These are phyloP conservation scores for Erannis defoliaria DNA, from an alignment of 2,888 invertebrate genomes.

Conservation along the genomic window DNA sequence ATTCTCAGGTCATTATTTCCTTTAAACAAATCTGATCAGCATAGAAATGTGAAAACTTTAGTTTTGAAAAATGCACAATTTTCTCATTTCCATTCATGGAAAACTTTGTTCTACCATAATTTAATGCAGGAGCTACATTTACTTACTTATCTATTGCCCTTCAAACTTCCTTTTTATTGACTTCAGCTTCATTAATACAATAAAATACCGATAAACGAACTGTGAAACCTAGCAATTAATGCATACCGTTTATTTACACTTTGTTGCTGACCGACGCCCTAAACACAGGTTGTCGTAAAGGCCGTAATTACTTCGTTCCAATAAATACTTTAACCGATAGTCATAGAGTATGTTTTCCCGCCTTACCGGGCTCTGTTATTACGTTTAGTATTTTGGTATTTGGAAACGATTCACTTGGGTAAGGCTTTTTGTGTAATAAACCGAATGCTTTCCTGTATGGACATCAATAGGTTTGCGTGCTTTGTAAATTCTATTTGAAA, in stretches of 20 bases:
- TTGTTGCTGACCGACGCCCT: conserved; percentile 54
- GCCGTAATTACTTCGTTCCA: conserved; percentile 24
- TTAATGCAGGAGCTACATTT: conserved; percentile 26
- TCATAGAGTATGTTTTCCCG: conserved; percentile 49
- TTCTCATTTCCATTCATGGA: conserved; percentile 24
- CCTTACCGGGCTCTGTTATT: conserved; percentile 36
- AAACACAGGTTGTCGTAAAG: conserved; percentile 47
- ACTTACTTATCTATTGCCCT: conserved; percentile 29
- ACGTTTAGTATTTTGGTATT: conserved; percentile 50
- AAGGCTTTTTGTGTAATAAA: conserved; percentile 74
- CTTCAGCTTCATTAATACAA: conserved; percentile 53
- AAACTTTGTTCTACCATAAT: conserved; percentile 25
- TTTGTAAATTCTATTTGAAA: conserved; percentile 51
- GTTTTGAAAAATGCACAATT: conserved; percentile 24
- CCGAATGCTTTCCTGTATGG: conserved; percentile 73
- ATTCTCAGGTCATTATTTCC: neutral
- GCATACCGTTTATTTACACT: conserved; percentile 75
- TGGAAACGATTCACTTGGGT: conserved; percentile 66
- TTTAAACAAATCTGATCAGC: neutral
- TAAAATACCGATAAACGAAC: conserved; percentile 66
- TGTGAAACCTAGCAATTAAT: conserved; percentile 78
- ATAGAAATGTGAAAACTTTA: conserved; percentile 9
- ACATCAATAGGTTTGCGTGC: conserved; percentile 64
- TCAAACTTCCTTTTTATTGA: conserved; percentile 46
- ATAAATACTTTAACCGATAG: conserved; percentile 47